Evolutionary conservation across 2,797 vertebrate species (phyloP), one percentile per base, ranked within the genome.

Genomic region (Mormyrops boulengeri): DNA sequence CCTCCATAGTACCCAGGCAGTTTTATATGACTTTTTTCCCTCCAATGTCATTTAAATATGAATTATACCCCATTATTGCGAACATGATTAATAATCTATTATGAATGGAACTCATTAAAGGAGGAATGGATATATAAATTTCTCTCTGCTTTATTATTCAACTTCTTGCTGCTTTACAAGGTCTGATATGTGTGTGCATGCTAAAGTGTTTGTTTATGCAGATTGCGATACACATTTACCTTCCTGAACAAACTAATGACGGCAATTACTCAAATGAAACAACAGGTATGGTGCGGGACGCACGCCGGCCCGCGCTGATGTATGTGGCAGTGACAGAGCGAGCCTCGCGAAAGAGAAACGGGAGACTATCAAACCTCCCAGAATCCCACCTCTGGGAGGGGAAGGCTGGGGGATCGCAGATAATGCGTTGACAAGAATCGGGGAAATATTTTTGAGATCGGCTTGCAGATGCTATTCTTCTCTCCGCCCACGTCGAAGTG

Each of bases 181-280:
- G 85, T 30, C 77, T 66, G 86, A 85, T 89, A 52, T 62, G 69
- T 57, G 60, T 86, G 73, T 41, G 55, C 87, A 49, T 84, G 66
- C 82, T 50, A 49, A 80, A 91, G 77, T 62, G 85, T 89, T 90
- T 90, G 89, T 90, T 89, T 89, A 66, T 91, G 91, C 60, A 89
- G 62, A 90, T 89, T 89, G 88, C 41, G 86, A 87, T 82, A 77
- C 26, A 30, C 49, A 86, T 86, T 49, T 85, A 38, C 52, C 60
- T 86, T 60, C 89, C 89, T 82, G 90, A 90, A 50, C 19, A 62
- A 88, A 92, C 90, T 91, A 92, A 91, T 91, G 89, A 90, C 19
- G 49, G 41, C 57, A 34, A 91, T 91, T 90, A 90, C 89, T 88
- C 90, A 91, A 91, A 91, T 89, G 90, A 91, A 91, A 92, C 89